These are phyloP conservation scores for Boulengeromyrus knoepffleri DNA, from an alignment of 2,113 vertebrate species.

Conservation along the genomic window DNA sequence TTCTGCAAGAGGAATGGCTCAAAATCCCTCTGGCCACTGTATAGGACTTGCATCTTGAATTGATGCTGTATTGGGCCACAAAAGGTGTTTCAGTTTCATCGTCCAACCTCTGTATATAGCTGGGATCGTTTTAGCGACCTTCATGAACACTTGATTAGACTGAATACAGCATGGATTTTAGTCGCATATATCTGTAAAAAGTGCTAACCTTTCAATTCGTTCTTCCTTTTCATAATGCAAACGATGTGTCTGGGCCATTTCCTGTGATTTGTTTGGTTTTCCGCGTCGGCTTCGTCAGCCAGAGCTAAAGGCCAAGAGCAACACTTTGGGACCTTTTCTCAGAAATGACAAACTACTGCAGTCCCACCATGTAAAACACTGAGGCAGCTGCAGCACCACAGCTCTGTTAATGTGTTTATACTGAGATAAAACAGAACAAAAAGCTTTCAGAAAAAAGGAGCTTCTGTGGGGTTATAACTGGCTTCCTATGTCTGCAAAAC, in stretches of 20 bases:
- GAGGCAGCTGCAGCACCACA: not conserved
- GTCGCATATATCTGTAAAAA: not conserved
- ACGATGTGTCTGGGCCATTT: not conserved
- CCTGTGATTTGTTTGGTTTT: not conserved
- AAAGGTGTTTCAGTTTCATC: not conserved
- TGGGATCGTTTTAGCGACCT: not conserved
- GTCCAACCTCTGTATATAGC: not conserved
- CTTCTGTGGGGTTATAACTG: not conserved
- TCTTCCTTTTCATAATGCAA: not conserved
- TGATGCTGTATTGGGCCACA: not conserved
- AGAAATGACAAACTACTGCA: not conserved
- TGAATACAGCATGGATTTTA: not conserved
- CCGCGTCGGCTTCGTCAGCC: not conserved
- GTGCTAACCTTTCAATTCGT: not conserved
- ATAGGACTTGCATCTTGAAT: not conserved
- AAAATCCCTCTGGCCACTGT: not conserved
- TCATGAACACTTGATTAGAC: not conserved
- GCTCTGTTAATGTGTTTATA: not conserved
- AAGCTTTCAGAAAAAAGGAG: not conserved
- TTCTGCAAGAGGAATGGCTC: not conserved
- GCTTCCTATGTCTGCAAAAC: conserved; percentile 33
- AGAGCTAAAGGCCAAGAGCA: not conserved
- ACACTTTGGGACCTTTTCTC: not conserved
- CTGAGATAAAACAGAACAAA: not conserved
- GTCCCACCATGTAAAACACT: not conserved